Evolutionary conservation across 2,888 invertebrate genomes (phyloP).

Genomic region (Geotrupes spiniger): DNA sequence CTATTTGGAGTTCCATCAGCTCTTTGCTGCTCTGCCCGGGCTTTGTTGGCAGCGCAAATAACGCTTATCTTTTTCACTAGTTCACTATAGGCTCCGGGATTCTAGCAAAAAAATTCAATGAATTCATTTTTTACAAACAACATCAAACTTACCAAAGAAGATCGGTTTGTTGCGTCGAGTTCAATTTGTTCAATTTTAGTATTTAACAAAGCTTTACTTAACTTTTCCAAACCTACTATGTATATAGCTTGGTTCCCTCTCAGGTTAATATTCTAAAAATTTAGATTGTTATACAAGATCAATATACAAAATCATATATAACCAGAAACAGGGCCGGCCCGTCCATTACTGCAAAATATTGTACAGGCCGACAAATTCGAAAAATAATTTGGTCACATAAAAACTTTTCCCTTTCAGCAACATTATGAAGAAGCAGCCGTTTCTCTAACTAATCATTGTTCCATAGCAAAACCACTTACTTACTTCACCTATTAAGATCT

Average conservation of each 20-base stretch:
- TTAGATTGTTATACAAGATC: too few species aligned
- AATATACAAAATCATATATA: constrained; percentile 8
- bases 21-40: constrained; percentile 32
- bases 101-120: constrained; percentile 30
- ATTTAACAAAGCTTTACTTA: constrained; percentile 43
- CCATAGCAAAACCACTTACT: too few species aligned
- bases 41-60: constrained; percentile 43
- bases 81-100: constrained; percentile 42
- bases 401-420: too few species aligned
- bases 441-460: too few species aligned
- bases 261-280: constrained; percentile 45
- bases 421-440: too few species aligned
- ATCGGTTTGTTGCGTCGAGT: constrained; percentile 43
- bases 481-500: too few species aligned
- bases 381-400: too few species aligned
- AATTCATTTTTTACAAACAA: background rate
- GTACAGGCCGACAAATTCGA: too few species aligned
- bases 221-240: constrained; percentile 39
- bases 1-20: constrained; percentile 23
- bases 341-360: too few species aligned
- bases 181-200: constrained; percentile 43
- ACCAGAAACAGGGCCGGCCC: too few species aligned
- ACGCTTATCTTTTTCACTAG: constrained; percentile 43
- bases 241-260: constrained; percentile 47
- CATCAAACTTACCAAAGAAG: constrained; percentile 40